These are phyloP conservation scores for Nomada goodeniana DNA, from an alignment of 2,888 invertebrate genomes.

Conservation along the genomic window DNA sequence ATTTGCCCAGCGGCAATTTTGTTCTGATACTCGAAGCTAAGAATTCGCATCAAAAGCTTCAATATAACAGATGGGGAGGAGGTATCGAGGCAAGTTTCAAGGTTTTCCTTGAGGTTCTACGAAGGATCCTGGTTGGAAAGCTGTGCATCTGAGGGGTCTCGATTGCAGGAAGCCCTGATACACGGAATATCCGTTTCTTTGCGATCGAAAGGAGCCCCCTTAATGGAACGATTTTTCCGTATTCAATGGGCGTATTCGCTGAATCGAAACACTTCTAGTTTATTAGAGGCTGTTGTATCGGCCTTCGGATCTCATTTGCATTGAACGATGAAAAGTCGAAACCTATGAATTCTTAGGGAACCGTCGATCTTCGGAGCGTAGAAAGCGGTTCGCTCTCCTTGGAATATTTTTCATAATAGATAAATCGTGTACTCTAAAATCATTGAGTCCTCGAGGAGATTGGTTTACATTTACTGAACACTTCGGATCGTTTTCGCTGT, in stretches of 20 bases:
- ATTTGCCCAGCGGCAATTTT: slow-evolving; percentile 28
- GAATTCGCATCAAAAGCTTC: slow-evolving; percentile 13
- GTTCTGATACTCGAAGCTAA: slow-evolving; percentile 14
- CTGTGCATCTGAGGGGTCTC: not conserved
- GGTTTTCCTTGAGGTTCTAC: not conserved
- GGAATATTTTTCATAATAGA: not conserved
- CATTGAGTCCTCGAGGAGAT: no score
- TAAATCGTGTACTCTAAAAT: no score
- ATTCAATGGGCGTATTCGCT: not conserved
- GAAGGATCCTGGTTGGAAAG: not conserved
- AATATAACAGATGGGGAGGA: not conserved
- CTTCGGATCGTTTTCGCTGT: no score
- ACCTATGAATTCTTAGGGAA: not conserved
- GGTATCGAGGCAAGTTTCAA: slow-evolving; percentile 14
- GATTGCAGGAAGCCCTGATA: not conserved
- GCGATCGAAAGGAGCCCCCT: not conserved
- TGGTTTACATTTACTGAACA: no score
- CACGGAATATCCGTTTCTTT: slow-evolving; percentile 20
- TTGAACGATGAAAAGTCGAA: not conserved
- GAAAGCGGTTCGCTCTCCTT: no score
- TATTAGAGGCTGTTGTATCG: slow-evolving; percentile 21
- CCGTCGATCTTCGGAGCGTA: not conserved
- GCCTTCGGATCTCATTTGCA: not conserved
- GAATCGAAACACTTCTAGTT: slow-evolving; percentile 6
- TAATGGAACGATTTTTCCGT: slow-evolving; percentile 17